These are phyloP conservation scores for Drosophila setifemur DNA, from an alignment of 1,140 invertebrate species.

Conservation along the genomic window DNA sequence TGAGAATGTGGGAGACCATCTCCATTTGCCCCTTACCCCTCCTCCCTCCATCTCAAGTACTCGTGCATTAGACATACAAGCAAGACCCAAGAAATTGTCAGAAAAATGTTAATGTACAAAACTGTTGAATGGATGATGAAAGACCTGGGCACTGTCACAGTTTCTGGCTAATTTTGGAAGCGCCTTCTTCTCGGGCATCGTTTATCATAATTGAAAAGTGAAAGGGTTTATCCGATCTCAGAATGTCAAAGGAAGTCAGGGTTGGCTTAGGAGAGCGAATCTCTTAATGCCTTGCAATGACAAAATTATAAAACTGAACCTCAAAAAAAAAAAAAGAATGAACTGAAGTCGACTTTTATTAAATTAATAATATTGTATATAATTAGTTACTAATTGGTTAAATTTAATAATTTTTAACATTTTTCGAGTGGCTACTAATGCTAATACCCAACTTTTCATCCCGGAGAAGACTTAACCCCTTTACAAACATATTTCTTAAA, in stretches of 20 bases:
- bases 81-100: constrained; percentile 21
- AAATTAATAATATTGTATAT: no score
- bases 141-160: constrained; percentile 43
- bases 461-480: no score
- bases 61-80: constrained; percentile 10
- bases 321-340: no score
- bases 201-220: constrained; percentile 69
- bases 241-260: not conserved
- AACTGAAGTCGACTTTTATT: no score
- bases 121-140: constrained; percentile 44
- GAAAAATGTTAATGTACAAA: constrained; percentile 54
- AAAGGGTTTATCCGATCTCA: constrained; percentile 48
- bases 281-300: no score
- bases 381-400: no score
- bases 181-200: constrained; percentile 35
- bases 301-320: no score
- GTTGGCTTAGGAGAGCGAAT: no score
- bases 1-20: constrained; percentile 45
- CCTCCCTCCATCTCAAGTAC: constrained; percentile 19
- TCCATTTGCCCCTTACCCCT: constrained; percentile 18
- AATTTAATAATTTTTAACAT: no score
- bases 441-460: no score
- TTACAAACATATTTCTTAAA: no score
- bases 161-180: constrained; percentile 54
- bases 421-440: no score